Evolutionary conservation across 2,113 vertebrate genomes (phyloP), one percentile per base, ranked within the genome.

Genomic region (Capreolus pygargus): DNA sequence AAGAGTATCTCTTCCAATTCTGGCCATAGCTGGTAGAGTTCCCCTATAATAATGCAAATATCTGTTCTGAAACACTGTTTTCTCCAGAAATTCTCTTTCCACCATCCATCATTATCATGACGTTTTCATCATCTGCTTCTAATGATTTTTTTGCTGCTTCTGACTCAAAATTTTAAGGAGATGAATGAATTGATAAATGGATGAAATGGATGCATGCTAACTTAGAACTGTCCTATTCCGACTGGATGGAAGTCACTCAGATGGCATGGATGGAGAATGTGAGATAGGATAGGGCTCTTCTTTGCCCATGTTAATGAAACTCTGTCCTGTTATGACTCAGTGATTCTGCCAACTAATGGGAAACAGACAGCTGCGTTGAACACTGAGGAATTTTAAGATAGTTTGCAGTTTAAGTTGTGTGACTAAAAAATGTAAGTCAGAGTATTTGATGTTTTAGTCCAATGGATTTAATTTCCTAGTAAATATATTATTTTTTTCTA

Each of bases 81-180:
- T 94, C 95, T 98, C 90, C 90, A 97, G 96, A 98, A 97, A 97
- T 96, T 97, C 97, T 97, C 92, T 96, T 97, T 97, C 89, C 16
- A 95, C 47, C 57, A 98, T 98, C 93, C 61, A 25, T 98, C 98
- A 97, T 55, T 0, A 0, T 98, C 96, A 94, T 64, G 70, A 98
- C 95, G 74, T 98, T 97, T 98, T 98, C 97, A 98, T 98, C 97
- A 98, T 88, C 13, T 98, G 61, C 96, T 97, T 60, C 39, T 98
- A 98, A 96, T 70, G 86, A 98, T 96, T 57, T 96, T 97, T 82
- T 97, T 96, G 33, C 91, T 95, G 55, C 96, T 98, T 97, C 90
- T 97, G 96, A 96, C 93, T 87, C 91, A 61, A 97, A 97, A 95
- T 86, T 96, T 98, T 95, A 98, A 96, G 96, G 91, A 98, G 92